Conservation (phyloP, 2,888 invertebrate genomes). For the Habrosyne pyritoides region DNA sequence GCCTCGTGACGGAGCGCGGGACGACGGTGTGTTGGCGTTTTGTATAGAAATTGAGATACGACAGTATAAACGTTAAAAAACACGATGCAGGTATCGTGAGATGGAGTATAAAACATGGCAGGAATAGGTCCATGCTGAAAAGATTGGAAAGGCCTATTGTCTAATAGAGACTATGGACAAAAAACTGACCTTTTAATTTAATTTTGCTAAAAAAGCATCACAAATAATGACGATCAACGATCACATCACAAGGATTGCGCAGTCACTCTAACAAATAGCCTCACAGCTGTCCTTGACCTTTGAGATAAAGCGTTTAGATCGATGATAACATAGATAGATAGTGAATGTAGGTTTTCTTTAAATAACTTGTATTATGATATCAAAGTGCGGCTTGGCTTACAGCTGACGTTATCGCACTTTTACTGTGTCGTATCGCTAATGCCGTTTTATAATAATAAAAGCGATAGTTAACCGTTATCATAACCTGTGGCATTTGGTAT, state of each 20-base stretch:
- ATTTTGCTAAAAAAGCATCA: not conserved
- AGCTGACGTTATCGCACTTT: not conserved
- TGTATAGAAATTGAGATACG: too few relatives aligned
- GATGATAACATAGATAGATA: not conserved
- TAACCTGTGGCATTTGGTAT: not conserved
- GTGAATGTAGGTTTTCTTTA: constrained; percentile 6
- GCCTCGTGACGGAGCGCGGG: too few relatives aligned
- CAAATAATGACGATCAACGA: not conserved
- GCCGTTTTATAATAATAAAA: constrained; percentile 2
- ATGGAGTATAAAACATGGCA: too few relatives aligned
- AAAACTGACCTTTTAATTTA: too few relatives aligned
- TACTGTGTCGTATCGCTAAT: not conserved
- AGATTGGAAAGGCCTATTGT: too few relatives aligned
- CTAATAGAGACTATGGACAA: too few relatives aligned
- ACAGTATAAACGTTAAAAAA: too few relatives aligned
- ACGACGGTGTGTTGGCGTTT: too few relatives aligned
- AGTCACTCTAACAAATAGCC: not conserved
- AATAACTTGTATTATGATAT: not conserved
- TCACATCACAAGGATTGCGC: not conserved
- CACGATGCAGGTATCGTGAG: too few relatives aligned
- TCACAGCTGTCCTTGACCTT: not conserved
- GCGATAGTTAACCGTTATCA: constrained; percentile 11
- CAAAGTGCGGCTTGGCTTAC: not conserved
- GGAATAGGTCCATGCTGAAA: too few relatives aligned
- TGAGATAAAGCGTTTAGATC: not conserved